Evolutionary conservation across 2,888 invertebrate genomes (phyloP).

Genomic region (Apamea epomidion): DNA sequence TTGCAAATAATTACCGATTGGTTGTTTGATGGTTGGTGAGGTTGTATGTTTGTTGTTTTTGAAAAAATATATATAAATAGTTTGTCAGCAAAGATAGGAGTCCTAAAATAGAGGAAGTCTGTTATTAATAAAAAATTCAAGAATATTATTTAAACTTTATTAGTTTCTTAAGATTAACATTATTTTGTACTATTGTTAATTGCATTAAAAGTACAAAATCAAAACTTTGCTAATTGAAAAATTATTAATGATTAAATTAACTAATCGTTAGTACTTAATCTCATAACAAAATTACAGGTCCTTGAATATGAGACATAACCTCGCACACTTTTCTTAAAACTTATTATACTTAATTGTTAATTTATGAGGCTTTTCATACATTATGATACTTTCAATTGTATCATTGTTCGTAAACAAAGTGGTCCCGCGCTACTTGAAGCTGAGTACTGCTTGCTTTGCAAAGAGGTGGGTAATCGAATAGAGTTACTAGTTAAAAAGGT

Average conservation of each 20-base stretch:
- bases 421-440: slow-evolving; percentile 61
- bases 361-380: slow-evolving; percentile 63
- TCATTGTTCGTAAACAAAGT: slow-evolving; percentile 38
- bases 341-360: slow-evolving; percentile 51
- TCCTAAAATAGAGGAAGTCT: not conserved
- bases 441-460: slow-evolving; percentile 15
- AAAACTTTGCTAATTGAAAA: slow-evolving; percentile 59
- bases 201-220: slow-evolving; percentile 66
- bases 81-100: not conserved
- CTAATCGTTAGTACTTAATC: slow-evolving; percentile 37
- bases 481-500: not conserved
- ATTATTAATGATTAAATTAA: slow-evolving; percentile 48
- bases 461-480: slow-evolving; percentile 17
- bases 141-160: slow-evolving; percentile 64
- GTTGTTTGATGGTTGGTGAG: not conserved
- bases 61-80: not conserved
- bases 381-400: slow-evolving; percentile 41
- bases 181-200: slow-evolving; percentile 72
- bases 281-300: slow-evolving; percentile 49
- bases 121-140: slow-evolving; percentile 23
- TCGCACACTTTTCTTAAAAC: slow-evolving; percentile 50
- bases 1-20: too few species aligned
- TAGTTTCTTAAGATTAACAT: slow-evolving; percentile 69
- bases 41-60: not conserved
- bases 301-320: slow-evolving; percentile 46